These are phyloP conservation scores for Euphonia xanthogaster DNA, from an alignment of 2,797 vertebrate species.

Conservation along the genomic window DNA sequence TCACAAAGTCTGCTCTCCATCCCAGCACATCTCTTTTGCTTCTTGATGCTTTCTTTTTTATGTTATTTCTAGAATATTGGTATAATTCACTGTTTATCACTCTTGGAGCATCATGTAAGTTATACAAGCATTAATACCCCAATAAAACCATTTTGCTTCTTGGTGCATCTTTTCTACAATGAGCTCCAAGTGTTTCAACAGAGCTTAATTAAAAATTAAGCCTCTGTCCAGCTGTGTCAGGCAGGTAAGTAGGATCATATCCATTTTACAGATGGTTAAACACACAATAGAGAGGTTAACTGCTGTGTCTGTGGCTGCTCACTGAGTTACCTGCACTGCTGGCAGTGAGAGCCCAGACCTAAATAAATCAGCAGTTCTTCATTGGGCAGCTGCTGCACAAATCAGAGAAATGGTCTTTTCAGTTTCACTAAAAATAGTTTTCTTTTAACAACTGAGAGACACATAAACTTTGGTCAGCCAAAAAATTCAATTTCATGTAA, in stretches of 20 bases:
- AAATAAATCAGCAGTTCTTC: not conserved
- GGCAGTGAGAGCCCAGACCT: not conserved
- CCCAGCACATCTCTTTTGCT: not conserved
- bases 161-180: not conserved
- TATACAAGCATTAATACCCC: not conserved
- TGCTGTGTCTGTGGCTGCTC: not conserved
- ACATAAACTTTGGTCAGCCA: not conserved
- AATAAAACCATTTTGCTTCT: not conserved
- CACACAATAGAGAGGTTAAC: constrained; percentile 41
- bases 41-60: not conserved
- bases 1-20: not conserved
- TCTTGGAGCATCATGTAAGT: not conserved
- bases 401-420: not conserved
- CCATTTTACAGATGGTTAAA: constrained; percentile 55
- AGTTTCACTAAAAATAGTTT: not conserved
- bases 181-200: not conserved
- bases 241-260: constrained; percentile 23
- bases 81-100: not conserved
- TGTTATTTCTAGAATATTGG: not conserved
- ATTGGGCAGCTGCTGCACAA: not conserved
- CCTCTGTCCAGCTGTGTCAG: not conserved
- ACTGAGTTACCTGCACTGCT: not conserved
- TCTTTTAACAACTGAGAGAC: not conserved
- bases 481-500: not conserved
- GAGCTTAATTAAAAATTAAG: constrained; percentile 62